These are phyloP conservation scores for Carassius gibelio DNA, from an alignment of 2,113 vertebrate genomes.

Conservation along the genomic window DNA sequence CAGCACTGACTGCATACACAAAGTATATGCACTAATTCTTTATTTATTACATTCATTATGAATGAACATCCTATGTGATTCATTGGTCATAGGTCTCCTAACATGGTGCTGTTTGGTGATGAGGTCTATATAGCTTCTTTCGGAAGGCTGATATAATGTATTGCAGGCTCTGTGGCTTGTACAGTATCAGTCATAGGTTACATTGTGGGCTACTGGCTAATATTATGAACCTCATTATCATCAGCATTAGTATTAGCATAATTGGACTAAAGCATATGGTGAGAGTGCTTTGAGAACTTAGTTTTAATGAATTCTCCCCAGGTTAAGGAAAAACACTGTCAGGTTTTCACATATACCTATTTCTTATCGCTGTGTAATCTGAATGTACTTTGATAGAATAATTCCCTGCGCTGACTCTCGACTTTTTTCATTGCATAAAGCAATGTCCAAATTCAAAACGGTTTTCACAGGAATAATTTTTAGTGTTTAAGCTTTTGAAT, in stretches of 20 bases:
- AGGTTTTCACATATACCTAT: no score
- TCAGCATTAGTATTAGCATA: slow-evolving; percentile 24
- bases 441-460: no score
- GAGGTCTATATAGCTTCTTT: background rate
- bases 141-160: background rate
- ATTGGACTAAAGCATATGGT: slow-evolving; percentile 29
- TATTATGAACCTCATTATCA: slow-evolving; percentile 15
- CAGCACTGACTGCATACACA: background rate
- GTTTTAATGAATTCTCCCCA: no score
- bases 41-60: slow-evolving; percentile 40
- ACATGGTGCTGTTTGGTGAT: background rate
- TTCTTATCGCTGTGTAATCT: no score
- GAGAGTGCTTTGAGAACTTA: no score
- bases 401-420: no score
- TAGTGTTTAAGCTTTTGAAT: no score
- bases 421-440: no score
- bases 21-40: background rate
- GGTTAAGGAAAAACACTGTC: no score
- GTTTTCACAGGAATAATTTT: no score
- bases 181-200: background rate
- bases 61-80: background rate
- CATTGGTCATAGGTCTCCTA: background rate
- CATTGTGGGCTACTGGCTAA: slow-evolving; percentile 11
- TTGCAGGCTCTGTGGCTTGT: background rate
- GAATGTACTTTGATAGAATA: no score